phyloP scores from a whole-genome alignment of 2,113 vertebrate genomes.

The Pholis gunnellus region DNA sequence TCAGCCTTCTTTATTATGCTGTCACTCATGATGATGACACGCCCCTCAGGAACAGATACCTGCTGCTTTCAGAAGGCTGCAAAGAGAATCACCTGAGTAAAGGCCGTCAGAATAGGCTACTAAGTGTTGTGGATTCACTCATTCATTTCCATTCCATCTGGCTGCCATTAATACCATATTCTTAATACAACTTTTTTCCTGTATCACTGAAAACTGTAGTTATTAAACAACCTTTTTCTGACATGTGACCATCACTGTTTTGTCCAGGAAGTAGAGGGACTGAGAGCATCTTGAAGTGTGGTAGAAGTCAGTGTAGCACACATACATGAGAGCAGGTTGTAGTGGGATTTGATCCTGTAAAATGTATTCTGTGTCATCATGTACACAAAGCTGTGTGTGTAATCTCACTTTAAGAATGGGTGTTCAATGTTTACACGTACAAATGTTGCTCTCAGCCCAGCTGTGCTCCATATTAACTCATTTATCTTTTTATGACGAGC shows the following conservation, averaged over 20 bases:
- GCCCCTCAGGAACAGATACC: neutral
- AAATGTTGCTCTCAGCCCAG: conserved; percentile 35
- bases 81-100: too few species aligned
- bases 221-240: too few species aligned
- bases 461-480: conserved; percentile 6
- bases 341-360: neutral
- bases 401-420: neutral
- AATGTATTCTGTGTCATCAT: neutral
- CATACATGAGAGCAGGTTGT: neutral
- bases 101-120: too few species aligned
- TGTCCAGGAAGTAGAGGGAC: neutral
- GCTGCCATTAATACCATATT: neutral
- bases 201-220: too few species aligned
- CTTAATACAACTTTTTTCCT: too few species aligned
- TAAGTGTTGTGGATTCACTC: too few species aligned
- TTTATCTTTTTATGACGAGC: conserved; percentile 38
- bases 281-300: neutral
- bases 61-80: neutral
- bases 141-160: neutral
- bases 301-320: neutral
- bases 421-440: neutral
- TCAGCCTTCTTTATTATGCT: too few species aligned
- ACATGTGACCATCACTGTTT: too few species aligned
- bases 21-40: too few species aligned
- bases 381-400: neutral